Conservation (phyloP, 1,140 invertebrate genomes). For the Neoseiulus cucumeris region DNA sequence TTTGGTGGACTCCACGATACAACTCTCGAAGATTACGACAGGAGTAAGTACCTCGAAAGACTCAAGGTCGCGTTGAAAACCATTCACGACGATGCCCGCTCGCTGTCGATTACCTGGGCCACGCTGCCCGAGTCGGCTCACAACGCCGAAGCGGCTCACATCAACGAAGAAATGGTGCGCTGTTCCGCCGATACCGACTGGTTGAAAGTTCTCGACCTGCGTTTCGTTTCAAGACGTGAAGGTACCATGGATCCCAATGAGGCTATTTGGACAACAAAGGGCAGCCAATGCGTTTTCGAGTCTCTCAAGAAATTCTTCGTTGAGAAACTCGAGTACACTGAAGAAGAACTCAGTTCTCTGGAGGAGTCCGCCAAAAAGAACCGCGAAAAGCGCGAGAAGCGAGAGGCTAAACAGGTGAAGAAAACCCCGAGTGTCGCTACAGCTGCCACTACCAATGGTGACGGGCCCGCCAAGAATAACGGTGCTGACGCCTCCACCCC, state of each 20-base stretch:
- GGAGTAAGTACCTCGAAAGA: neutral
- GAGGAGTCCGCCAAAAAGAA: conserved; percentile 3
- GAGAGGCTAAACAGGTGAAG: no score
- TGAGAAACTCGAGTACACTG: neutral
- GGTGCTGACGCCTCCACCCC: no score
- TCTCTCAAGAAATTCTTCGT: neutral
- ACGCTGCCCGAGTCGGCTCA: conserved; percentile 1
- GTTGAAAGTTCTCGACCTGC: neutral
- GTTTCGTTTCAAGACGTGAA: neutral
- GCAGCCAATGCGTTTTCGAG: neutral
- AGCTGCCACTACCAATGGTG: no score
- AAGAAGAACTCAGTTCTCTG: neutral
- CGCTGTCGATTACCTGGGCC: neutral
- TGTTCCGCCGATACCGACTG: neutral
- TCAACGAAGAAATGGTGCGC: neutral
- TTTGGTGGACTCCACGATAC: conserved; percentile 2
- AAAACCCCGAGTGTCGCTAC: no score
- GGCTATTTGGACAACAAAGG: neutral
- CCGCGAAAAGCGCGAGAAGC: neutral
- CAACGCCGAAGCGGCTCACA: neutral
- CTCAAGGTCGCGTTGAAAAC: neutral
- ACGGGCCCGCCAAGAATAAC: no score
- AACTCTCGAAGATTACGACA: neutral
- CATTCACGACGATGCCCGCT: neutral
- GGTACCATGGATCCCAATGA: neutral